Evolutionary conservation across 2,113 vertebrate species (phyloP).

Genomic region (Thermophis baileyi): DNA sequence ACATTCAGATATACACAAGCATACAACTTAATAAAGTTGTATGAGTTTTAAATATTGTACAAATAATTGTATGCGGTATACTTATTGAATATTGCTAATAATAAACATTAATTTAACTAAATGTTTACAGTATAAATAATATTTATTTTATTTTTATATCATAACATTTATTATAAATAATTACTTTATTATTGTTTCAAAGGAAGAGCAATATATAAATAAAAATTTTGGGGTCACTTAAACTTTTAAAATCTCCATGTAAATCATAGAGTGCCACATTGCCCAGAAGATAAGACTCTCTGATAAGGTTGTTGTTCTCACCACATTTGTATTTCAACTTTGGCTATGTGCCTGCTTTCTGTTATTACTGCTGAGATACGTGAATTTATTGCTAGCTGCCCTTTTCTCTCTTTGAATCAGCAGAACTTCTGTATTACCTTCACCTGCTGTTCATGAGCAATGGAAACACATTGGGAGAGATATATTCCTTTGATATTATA

Average conservation of each 20-base stretch:
- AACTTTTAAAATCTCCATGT: background rate
- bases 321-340: background rate
- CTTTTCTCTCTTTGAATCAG: background rate
- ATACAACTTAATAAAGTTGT: background rate
- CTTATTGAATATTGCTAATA: background rate
- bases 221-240: background rate
- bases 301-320: background rate
- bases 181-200: background rate
- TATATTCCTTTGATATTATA: background rate
- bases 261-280: background rate
- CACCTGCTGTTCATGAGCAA: background rate
- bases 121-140: background rate
- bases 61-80: background rate
- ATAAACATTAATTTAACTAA: background rate
- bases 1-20: background rate
- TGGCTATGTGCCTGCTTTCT: background rate
- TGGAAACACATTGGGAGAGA: background rate
- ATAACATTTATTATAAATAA: background rate
- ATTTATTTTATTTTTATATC: background rate
- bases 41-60: background rate
- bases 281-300: background rate
- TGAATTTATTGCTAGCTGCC: background rate
- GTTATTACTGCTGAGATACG: background rate
- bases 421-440: background rate
- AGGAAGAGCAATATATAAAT: background rate